Evolutionary conservation across 2,888 invertebrate species (phyloP).

Genomic region (Drosophila peninsularis): DNA sequence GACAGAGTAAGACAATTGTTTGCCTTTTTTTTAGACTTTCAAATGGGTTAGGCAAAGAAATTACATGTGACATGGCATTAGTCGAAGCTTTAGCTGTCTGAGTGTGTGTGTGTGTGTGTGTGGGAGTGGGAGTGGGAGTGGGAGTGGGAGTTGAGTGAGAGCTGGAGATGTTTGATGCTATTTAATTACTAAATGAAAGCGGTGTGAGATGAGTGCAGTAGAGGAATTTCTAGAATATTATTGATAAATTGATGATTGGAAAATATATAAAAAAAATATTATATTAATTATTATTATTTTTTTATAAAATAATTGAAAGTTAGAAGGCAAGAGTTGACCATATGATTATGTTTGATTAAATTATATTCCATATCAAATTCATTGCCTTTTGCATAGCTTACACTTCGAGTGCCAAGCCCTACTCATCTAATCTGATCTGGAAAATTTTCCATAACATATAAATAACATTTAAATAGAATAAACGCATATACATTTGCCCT

Average conservation of each 20-base stretch:
- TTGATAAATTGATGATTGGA: too few species aligned
- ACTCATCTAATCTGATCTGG: too few species aligned
- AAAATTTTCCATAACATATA: background rate
- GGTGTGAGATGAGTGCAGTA: background rate
- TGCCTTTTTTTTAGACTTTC: constrained; percentile 1
- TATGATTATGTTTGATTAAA: too few species aligned
- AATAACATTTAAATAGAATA: background rate
- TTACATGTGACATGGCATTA: constrained; percentile 22
- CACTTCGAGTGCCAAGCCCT: too few species aligned
- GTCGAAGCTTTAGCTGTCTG: background rate
- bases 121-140: too few species aligned
- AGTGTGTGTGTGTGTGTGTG: background rate
- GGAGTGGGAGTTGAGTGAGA: background rate
- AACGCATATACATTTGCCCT: background rate
- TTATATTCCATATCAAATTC: too few species aligned
- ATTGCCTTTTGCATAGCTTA: background rate
- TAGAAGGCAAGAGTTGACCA: too few species aligned
- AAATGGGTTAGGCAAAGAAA: constrained; percentile 14
- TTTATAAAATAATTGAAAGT: too few species aligned
- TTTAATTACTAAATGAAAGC: background rate
- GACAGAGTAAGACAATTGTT: constrained; percentile 4
- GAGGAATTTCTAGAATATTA: background rate
- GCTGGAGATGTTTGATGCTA: background rate
- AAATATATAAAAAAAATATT: too few species aligned
- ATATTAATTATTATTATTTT: too few species aligned